Conservation (phyloP, 2,888 invertebrate species). For the Colostygia pectinataria region DNA sequence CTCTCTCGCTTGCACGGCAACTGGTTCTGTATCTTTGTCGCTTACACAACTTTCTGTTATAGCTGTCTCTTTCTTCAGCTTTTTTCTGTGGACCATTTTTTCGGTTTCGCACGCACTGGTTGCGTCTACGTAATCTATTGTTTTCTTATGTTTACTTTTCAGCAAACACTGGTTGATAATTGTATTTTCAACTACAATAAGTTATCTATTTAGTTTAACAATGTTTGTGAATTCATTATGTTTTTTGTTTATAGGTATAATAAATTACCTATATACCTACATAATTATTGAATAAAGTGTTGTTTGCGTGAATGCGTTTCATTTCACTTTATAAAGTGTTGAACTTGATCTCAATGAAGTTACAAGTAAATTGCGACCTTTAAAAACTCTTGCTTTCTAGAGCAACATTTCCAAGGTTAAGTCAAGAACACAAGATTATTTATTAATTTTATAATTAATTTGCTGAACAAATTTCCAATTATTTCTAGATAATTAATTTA, state of each 20-base stretch:
- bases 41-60: slow-evolving; percentile 44
- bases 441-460: too few relatives aligned
- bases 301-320: too few relatives aligned
- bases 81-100: slow-evolving; percentile 69
- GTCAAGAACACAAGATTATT: background rate
- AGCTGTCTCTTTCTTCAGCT: slow-evolving; percentile 56
- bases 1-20: slow-evolving; percentile 49
- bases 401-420: slow-evolving; percentile 14
- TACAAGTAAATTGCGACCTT: slow-evolving; percentile 2
- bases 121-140: slow-evolving; percentile 72
- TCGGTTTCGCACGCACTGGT: slow-evolving; percentile 67
- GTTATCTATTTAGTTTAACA: too few relatives aligned
- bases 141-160: slow-evolving; percentile 55
- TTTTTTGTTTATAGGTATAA: too few relatives aligned
- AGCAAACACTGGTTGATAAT: slow-evolving; percentile 38
- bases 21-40: slow-evolving; percentile 50
- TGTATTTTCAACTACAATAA: background rate
- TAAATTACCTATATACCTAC: too few relatives aligned
- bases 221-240: too few relatives aligned
- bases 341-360: slow-evolving; percentile 19
- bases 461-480: too few relatives aligned
- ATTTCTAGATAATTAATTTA: too few relatives aligned
- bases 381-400: slow-evolving; percentile 15
- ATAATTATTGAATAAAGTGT: too few relatives aligned
- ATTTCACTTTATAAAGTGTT: slow-evolving; percentile 1